phyloP scores from a whole-genome alignment of 1,140 invertebrate genomes.

The Ceratitis capitata region DNA sequence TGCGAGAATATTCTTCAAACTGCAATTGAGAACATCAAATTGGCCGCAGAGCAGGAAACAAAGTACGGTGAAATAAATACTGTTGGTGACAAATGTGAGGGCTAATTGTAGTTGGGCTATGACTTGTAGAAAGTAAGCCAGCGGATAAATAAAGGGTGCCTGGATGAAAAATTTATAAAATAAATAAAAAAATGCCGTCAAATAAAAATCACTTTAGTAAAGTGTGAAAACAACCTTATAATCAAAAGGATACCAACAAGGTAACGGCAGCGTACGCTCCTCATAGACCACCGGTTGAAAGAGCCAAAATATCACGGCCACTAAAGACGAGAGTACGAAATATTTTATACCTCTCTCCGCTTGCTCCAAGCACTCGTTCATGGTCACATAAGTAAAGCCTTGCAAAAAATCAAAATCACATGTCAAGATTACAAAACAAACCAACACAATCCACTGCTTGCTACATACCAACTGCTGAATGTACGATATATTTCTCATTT shows the following conservation, averaged over 20 bases:
- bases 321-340: conserved; percentile 53
- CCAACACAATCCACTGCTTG: no score
- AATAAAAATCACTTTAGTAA: neutral
- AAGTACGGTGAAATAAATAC: conserved; percentile 55
- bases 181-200: neutral
- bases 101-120: conserved; percentile 59
- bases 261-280: conserved; percentile 54
- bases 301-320: conserved; percentile 57
- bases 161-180: conserved; percentile 35
- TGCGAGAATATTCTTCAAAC: conserved; percentile 58
- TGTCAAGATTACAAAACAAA: neutral
- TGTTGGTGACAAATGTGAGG: conserved; percentile 53
- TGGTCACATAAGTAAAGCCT: conserved; percentile 57
- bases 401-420: no score
- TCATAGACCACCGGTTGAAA: conserved; percentile 52
- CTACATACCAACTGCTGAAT: conserved; percentile 47
- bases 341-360: conserved; percentile 53
- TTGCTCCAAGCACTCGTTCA: conserved; percentile 45
- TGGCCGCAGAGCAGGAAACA: conserved; percentile 58
- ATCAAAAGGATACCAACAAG: conserved; percentile 62
- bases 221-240: conserved; percentile 48
- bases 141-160: conserved; percentile 57
- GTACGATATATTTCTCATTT: conserved; percentile 49
- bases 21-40: conserved; percentile 58
- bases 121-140: conserved; percentile 54